Evolutionary conservation across 1,140 invertebrate species (phyloP).

Genomic region (Coenobita brevimanus): DNA sequence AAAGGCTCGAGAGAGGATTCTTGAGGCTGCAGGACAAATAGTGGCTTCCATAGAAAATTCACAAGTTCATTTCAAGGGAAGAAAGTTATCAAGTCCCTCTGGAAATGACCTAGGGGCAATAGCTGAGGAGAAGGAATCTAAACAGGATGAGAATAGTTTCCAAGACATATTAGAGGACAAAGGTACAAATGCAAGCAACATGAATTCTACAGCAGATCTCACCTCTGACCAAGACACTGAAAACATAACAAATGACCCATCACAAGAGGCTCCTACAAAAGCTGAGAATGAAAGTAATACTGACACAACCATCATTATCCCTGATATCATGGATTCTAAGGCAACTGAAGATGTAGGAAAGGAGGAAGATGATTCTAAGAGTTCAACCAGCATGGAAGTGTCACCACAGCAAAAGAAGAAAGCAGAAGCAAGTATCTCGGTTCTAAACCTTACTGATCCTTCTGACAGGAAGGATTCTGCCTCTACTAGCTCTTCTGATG

Average conservation of each 20-base stretch:
- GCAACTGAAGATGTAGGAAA: no score
- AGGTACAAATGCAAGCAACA: background rate
- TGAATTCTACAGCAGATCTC: background rate
- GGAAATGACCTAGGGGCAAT: constrained; percentile 22
- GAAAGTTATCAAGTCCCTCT: background rate
- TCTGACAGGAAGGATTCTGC: background rate
- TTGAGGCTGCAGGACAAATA: constrained; percentile 38
- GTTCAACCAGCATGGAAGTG: no score
- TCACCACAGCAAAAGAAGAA: no score
- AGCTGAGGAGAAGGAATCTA: constrained; percentile 26
- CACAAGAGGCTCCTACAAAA: no score
- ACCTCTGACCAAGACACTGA: no score
- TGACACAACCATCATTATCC: no score
- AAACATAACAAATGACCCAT: no score
- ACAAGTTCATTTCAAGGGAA: background rate
- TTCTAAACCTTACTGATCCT: background rate
- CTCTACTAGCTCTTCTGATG: background rate
- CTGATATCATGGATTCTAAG: no score
- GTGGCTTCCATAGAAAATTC: constrained; percentile 23
- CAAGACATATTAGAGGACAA: background rate
- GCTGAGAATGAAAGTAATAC: no score
- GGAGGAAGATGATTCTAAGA: no score
- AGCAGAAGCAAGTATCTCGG: no score
- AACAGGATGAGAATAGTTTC: background rate
- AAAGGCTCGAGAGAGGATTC: constrained; percentile 32